Percentiles rank a stretch among this genome's conserved stretches.
phyloP scores from a whole-genome alignment of 2,113 vertebrate species.

The Melospiza melodia region DNA sequence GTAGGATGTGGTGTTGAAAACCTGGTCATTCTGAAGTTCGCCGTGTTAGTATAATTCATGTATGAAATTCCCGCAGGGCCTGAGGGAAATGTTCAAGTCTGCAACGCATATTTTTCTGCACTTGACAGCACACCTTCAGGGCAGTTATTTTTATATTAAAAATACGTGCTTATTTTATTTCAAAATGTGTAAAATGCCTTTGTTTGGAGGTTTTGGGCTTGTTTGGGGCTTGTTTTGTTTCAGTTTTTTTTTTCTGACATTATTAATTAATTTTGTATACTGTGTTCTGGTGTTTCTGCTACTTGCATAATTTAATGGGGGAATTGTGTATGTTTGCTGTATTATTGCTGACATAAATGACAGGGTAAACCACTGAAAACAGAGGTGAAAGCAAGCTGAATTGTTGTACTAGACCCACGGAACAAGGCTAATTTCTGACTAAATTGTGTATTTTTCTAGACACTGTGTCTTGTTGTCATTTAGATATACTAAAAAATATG shows the following conservation, averaged over 20 bases:
- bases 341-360: background rate
- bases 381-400: background rate
- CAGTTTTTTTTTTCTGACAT: accelerated
- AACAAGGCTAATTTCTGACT: background rate
- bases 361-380: background rate
- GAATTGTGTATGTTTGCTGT: background rate
- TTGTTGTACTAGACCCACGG: background rate
- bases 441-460: slow-evolving; percentile 22
- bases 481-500: background rate
- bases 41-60: background rate
- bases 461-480: slow-evolving; percentile 36
- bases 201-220: background rate
- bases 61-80: background rate
- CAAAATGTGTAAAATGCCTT: background rate
- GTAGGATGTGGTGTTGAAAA: background rate
- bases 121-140: background rate
- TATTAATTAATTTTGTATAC: background rate
- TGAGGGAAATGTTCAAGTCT: background rate
- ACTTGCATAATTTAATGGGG: background rate
- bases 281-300: background rate
- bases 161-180: background rate
- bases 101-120: background rate
- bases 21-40: background rate
- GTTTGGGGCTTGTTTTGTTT: background rate
- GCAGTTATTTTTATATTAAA: background rate